phyloP scores from a whole-genome alignment of 2,888 invertebrate species.

The Pristionchus arcanus region DNA sequence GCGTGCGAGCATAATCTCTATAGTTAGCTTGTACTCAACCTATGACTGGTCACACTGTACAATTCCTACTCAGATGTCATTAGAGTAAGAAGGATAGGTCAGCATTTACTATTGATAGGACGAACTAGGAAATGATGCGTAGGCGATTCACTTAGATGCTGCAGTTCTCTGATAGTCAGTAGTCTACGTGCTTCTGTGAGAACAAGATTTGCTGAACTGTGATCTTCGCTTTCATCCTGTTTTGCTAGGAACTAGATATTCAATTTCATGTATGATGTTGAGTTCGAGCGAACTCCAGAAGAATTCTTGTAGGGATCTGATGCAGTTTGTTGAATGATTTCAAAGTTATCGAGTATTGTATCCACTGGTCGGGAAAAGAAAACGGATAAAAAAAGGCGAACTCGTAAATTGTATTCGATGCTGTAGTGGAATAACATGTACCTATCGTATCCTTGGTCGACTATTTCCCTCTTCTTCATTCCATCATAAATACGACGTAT shows the following conservation, averaged over 20 bases:
- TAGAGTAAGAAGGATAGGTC: not conserved
- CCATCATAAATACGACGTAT: not conserved
- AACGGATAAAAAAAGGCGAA: not conserved
- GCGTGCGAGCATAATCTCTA: not conserved
- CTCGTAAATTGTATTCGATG: conserved; percentile 9
- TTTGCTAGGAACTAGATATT: not conserved
- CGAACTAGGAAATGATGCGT: not conserved
- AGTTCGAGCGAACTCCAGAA: not conserved
- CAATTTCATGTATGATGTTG: not conserved
- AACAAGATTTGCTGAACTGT: not conserved
- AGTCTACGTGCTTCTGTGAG: not conserved
- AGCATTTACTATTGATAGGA: not conserved
- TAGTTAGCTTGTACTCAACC: not conserved
- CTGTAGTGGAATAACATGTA: conserved; percentile 14
- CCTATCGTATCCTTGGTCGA: not conserved
- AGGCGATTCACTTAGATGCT: not conserved
- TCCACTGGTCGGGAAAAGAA: not conserved
- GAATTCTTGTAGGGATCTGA: not conserved
- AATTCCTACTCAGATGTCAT: not conserved
- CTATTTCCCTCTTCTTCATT: not conserved
- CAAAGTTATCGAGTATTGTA: not conserved
- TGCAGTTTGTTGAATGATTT: not conserved
- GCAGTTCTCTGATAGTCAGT: not conserved
- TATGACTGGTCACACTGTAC: not conserved
- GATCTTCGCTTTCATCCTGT: not conserved